These are phyloP conservation scores for Callipepla californica DNA, from an alignment of 2,113 vertebrate species.

Conservation along the genomic window DNA sequence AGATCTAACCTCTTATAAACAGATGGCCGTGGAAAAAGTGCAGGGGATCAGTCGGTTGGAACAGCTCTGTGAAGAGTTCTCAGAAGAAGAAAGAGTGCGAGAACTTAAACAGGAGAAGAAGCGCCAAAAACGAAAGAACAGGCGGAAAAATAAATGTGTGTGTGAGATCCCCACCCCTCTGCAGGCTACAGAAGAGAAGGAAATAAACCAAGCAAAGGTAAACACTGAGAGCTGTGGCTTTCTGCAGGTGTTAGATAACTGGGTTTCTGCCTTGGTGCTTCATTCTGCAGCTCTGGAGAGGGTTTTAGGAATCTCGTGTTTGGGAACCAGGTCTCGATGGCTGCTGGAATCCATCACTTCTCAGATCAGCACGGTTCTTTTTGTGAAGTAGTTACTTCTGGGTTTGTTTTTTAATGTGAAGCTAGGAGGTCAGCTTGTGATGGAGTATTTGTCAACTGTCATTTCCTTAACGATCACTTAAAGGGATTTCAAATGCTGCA, in stretches of 20 bases:
- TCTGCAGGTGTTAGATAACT: background rate
- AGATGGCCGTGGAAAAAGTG: conserved; percentile 98
- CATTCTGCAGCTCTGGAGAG: background rate
- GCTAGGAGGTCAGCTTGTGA: background rate
- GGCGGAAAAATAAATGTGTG: conserved; percentile 94
- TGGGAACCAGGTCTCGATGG: background rate
- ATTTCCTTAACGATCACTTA: background rate
- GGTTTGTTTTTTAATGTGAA: background rate
- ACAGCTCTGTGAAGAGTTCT: conserved; percentile 96
- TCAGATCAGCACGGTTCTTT: background rate
- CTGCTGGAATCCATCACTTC: background rate
- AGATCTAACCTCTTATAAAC: conserved; percentile 35
- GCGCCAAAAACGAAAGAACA: conserved; percentile 95
- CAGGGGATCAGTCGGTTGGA: conserved; percentile 96
- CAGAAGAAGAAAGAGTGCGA: conserved; percentile 93
- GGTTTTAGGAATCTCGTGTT: background rate
- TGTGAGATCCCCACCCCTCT: conserved; percentile 84
- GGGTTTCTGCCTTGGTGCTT: background rate
- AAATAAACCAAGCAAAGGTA: conserved; percentile 89
- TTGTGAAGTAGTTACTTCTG: background rate
- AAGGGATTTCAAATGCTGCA: background rate
- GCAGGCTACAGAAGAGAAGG: conserved; percentile 86
- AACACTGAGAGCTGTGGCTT: background rate
- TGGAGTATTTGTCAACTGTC: background rate
- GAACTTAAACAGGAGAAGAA: conserved; percentile 98